Conservation (phyloP, 2,797 vertebrate species). For the Sebastolobus altivelis region DNA sequence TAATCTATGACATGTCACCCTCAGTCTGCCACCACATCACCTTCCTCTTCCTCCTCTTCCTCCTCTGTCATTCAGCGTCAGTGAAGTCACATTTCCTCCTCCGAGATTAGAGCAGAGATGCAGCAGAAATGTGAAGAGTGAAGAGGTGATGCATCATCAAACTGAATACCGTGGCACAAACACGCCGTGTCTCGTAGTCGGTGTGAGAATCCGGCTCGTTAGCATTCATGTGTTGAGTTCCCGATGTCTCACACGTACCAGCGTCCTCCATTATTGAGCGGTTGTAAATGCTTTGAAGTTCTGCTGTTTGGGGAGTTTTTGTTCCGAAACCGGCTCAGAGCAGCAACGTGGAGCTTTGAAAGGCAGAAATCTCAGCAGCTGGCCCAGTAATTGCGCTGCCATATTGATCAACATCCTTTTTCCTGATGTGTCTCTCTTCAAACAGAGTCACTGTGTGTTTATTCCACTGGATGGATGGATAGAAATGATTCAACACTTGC, state of each 20-base stretch:
- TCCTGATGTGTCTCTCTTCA: background rate
- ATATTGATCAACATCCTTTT: conserved; percentile 32
- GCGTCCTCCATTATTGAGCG: conserved; percentile 52
- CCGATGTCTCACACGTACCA: conserved; percentile 2
- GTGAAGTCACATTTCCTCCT: conserved; percentile 16
- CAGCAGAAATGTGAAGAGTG: conserved; percentile 1
- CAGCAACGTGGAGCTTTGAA: background rate
- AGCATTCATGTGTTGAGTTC: conserved; percentile 45
- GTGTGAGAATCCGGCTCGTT: conserved; percentile 36
- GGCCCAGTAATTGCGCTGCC: conserved; percentile 11
- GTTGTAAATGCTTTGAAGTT: conserved; percentile 60
- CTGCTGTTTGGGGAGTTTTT: conserved; percentile 39
- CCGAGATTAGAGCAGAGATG: conserved; percentile 21
- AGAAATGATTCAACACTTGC: background rate
- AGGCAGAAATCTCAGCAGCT: conserved; percentile 26
- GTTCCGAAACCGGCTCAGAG: conserved; percentile 18
- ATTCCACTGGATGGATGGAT: background rate
- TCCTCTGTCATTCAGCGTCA: conserved; percentile 14
- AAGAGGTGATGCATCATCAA: conserved; percentile 6
- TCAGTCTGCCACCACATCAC: background rate
- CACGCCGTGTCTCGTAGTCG: background rate
- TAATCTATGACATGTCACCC: background rate
- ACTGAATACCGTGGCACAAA: conserved; percentile 11
- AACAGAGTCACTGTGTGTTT: conserved; percentile 4
- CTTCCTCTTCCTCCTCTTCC: conserved; percentile 15